phyloP scores from a whole-genome alignment of 1,140 invertebrate genomes.

The Halictus rubicundus region DNA sequence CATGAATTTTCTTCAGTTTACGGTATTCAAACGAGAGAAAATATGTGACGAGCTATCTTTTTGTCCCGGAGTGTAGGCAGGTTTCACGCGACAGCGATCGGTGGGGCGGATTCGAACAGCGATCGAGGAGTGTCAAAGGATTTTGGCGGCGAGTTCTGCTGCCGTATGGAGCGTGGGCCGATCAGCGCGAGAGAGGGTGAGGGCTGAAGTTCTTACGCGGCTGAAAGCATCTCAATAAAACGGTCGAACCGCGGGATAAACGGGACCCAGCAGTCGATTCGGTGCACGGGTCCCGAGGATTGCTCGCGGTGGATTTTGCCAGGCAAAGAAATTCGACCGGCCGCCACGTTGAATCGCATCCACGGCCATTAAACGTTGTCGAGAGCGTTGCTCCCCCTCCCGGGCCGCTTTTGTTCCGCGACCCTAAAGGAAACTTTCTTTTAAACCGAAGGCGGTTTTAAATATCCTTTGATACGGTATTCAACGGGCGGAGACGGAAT shows the following conservation, averaged over 20 bases:
- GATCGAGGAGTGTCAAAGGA: constrained; percentile 31
- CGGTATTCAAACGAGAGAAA: too few species aligned
- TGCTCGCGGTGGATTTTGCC: neutral
- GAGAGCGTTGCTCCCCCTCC: constrained; percentile 27
- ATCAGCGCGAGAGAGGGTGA: constrained; percentile 12
- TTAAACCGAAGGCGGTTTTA: constrained; percentile 49
- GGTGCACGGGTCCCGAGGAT: neutral
- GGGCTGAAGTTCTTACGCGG: neutral
- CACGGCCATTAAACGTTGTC: constrained; percentile 54
- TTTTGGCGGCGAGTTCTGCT: constrained; percentile 8
- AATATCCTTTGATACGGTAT: constrained; percentile 62
- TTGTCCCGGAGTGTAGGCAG: too few species aligned
- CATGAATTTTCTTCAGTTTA: too few species aligned
- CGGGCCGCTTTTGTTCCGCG: constrained; percentile 35
- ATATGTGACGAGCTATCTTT: too few species aligned
- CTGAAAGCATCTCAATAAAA: constrained; percentile 26
- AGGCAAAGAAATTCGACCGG: constrained; percentile 1
- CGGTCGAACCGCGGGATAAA: neutral
- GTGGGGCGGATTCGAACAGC: neutral
- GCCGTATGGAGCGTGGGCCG: constrained; percentile 10
- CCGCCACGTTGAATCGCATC: constrained; percentile 19
- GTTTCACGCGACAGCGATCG: neutral
- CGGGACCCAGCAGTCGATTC: neutral
- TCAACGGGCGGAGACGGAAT: constrained; percentile 25
- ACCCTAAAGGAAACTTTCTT: constrained; percentile 52